A percentile compares a stretch with the other conserved stretches of the same genome.
These are phyloP conservation scores for Zaprionus inermis DNA, from an alignment of 1,140 invertebrate species.

Conservation along the genomic window DNA sequence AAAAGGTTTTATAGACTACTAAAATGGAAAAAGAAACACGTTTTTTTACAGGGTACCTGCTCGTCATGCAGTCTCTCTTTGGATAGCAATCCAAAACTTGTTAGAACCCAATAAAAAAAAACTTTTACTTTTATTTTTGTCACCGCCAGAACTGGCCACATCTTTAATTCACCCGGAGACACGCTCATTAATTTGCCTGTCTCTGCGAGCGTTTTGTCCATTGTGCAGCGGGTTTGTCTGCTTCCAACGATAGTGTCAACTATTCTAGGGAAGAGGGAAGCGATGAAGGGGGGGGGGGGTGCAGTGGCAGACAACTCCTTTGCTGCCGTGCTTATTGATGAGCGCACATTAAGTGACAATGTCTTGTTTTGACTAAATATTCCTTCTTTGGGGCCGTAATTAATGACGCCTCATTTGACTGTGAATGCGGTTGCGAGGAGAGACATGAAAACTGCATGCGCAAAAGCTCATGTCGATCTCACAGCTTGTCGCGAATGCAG, in stretches of 20 bases:
- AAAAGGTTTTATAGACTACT: not conserved
- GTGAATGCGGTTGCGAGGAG: slow-evolving; percentile 36
- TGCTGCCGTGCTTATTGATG: slow-evolving; percentile 50
- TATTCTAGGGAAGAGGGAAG: not conserved
- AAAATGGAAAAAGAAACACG: not conserved
- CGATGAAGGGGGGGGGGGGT: not conserved
- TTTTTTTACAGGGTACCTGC: not conserved
- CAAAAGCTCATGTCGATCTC: slow-evolving; percentile 15
- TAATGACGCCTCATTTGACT: slow-evolving; percentile 57
- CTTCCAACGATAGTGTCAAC: slow-evolving; percentile 15
- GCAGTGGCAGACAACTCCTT: slow-evolving; percentile 15
- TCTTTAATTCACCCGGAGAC: slow-evolving; percentile 46
- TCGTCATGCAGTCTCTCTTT: not conserved
- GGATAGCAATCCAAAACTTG: slow-evolving; percentile 15
- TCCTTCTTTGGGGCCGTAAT: slow-evolving; percentile 45
- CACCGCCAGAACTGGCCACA: slow-evolving; percentile 14
- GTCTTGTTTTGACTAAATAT: slow-evolving; percentile 59
- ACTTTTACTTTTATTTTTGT: slow-evolving; percentile 49
- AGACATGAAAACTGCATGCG: slow-evolving; percentile 34
- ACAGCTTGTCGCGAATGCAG: slow-evolving; percentile 26
- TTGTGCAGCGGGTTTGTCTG: slow-evolving; percentile 44
- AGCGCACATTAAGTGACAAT: slow-evolving; percentile 59
- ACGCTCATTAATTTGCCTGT: slow-evolving; percentile 55
- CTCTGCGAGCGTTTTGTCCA: slow-evolving; percentile 35
- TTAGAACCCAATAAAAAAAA: slow-evolving; percentile 9